Evolutionary conservation across 2,888 invertebrate species (phyloP), one percentile per base, ranked within the genome.

Genomic region (Heliconius charithonia): DNA sequence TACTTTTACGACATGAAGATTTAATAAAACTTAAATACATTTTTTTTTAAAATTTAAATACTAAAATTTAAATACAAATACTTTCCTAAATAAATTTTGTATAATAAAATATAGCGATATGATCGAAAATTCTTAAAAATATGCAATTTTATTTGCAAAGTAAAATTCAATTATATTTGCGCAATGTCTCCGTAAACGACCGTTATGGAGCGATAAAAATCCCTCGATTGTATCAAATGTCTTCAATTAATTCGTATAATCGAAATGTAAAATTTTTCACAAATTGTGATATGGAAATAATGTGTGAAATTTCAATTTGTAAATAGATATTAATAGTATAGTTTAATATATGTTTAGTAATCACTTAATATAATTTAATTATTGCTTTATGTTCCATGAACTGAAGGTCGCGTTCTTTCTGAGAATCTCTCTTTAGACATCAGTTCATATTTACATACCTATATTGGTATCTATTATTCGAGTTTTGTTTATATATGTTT

Each of bases 221-320:
- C 56, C 56, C 72, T 59, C 32, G 59, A n/a, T 32, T n/a, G 32
- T 72, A 59, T 59, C 72, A 32, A 72, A 72, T 32, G 72, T 59
- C 72, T 72, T 59, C 3, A 71, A 29, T 71, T 32, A 29, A 13
- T 56, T 29, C 13, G 32, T 59, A 32, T 32, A 59, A 32, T 59
- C 7, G 29, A 59, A 72, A n/a, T n/a, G n/a, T 32, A 51, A 72
- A n/a, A 4, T 13, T 29, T 71, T 71, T 51, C 45, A 51, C 29
- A 56, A 29, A n/a, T 22, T 25, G 2, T 67, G n/a, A 12, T 27
- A 67, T 67, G 25, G 13, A 41, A 69, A 41, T 69, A 59, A 9
- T 59, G 16, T 69, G 7, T 45, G 25, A 41, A 69, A 41, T 45
- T 41, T 16, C 4, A 67, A 41, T 69, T 69, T 69, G 41, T 69